Evolutionary conservation across 2,113 vertebrate genomes (phyloP).

Genomic region (Ginglymostoma cirratum): DNA sequence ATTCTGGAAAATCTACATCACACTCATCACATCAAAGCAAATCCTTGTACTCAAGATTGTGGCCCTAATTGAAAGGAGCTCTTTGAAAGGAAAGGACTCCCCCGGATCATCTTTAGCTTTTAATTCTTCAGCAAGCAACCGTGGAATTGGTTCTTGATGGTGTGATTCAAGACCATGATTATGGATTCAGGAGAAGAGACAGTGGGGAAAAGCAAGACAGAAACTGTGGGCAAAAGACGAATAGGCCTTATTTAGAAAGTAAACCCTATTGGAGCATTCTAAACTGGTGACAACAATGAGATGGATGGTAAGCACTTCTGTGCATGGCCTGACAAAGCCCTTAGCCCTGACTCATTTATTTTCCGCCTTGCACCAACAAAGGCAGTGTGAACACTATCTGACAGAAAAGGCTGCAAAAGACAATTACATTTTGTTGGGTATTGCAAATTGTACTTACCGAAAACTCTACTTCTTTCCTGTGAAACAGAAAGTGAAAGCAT

Average conservation of each 20-base stretch:
- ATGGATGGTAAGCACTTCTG: background rate
- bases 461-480: background rate
- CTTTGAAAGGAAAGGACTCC: background rate
- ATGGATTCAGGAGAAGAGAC: background rate
- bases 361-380: background rate
- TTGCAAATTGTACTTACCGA: background rate
- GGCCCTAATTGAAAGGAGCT: background rate
- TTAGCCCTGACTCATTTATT: conserved; percentile 12
- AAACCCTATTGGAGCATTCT: conserved; percentile 7
- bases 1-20: background rate
- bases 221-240: background rate
- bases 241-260: background rate
- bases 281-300: background rate
- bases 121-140: background rate
- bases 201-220: background rate
- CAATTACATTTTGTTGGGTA: background rate
- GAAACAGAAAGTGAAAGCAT: background rate
- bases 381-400: background rate
- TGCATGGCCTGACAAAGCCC: background rate
- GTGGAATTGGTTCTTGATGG: background rate
- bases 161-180: background rate
- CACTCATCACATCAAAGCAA: background rate
- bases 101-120: background rate
- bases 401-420: background rate
- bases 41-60: background rate